Evolutionary conservation across 2,888 invertebrate genomes (phyloP).

Genomic region (Galerucella nymphaeae): DNA sequence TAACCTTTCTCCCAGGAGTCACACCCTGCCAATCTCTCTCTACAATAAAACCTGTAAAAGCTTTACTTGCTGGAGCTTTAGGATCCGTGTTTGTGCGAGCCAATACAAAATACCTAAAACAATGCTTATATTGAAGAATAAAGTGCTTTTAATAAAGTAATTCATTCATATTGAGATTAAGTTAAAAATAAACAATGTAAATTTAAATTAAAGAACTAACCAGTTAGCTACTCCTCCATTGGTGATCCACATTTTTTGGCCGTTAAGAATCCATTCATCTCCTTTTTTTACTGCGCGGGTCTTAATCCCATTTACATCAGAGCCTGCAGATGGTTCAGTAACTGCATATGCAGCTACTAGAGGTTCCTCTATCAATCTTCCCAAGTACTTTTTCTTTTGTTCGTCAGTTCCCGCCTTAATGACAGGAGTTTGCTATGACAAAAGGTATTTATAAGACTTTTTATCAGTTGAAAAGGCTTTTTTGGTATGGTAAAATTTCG

Average conservation of each 20-base stretch:
- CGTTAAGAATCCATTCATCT: conserved; percentile 90
- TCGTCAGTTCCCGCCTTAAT: conserved; percentile 85
- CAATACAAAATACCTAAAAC: conserved; percentile 84
- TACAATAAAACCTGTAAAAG: conserved; percentile 97
- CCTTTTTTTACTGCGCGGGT: conserved; percentile 95
- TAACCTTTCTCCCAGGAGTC: conserved; percentile 88
- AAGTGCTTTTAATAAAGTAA: no score
- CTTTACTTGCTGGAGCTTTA: conserved; percentile 88
- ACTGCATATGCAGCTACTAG: conserved; percentile 94
- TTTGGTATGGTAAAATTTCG: no score
- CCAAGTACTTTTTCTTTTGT: conserved; percentile 95
- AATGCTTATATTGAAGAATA: background rate
- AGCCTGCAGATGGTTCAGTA: conserved; percentile 96
- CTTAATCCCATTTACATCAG: conserved; percentile 92
- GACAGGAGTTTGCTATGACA: conserved; percentile 85
- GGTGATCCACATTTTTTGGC: conserved; percentile 99
- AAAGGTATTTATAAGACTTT: no score
- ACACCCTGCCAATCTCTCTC: conserved; percentile 91
- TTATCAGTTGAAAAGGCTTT: no score
- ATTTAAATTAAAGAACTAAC: conserved; percentile 64
- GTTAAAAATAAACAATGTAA: no score
- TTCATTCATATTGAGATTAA: no score
- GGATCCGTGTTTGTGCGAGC: conserved; percentile 94
- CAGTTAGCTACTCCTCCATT: conserved; percentile 97
- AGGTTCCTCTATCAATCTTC: conserved; percentile 89